A percentile compares a stretch with the other conserved stretches of the same genome.
These are phyloP conservation scores for Isaurus tuberculatus DNA, from an alignment of 92 coral and sea anemone species.

Conservation along the genomic window DNA sequence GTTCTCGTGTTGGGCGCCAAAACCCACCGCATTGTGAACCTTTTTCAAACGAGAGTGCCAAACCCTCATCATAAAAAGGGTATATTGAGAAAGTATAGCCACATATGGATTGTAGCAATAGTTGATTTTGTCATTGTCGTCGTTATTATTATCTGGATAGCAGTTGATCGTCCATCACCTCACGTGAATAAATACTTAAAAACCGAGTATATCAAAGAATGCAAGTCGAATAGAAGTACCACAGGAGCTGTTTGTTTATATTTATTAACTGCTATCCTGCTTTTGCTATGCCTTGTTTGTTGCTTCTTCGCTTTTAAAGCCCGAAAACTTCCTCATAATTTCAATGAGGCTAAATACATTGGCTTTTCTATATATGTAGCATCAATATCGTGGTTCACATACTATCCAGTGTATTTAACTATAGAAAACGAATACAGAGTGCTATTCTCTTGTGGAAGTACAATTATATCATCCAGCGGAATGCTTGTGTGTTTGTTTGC, in stretches of 20 bases:
- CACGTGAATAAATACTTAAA: constrained; percentile 57
- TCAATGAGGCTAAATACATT: constrained; percentile 89
- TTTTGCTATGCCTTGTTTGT: constrained; percentile 59
- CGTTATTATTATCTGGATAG: constrained; percentile 66
- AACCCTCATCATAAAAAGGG: constrained; percentile 57
- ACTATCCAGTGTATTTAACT: constrained; percentile 74
- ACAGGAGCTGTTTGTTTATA: constrained; percentile 67
- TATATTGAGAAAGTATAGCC: constrained; percentile 57
- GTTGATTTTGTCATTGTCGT: constrained; percentile 51
- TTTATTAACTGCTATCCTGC: constrained; percentile 60
- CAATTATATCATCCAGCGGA: constrained; percentile 79
- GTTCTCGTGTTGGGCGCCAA: constrained; percentile 79
- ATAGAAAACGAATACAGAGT: constrained; percentile 71
- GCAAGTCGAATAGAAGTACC: constrained; percentile 28
- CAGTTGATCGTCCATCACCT: constrained; percentile 61
- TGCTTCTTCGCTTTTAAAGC: constrained; percentile 85
- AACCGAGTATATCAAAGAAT: constrained; percentile 54
- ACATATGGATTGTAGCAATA: constrained; percentile 59
- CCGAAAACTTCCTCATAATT: constrained; percentile 83
- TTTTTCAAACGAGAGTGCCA: constrained; percentile 70
- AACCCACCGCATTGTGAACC: constrained; percentile 71
- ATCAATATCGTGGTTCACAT: constrained; percentile 76
- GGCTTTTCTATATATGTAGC: constrained; percentile 79
- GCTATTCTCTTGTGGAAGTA: constrained; percentile 66
- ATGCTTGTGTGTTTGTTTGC: constrained; percentile 79